These are phyloP conservation scores for Reticulitermes lucifugus DNA, from an alignment of 2,888 invertebrate species.

Conservation along the genomic window DNA sequence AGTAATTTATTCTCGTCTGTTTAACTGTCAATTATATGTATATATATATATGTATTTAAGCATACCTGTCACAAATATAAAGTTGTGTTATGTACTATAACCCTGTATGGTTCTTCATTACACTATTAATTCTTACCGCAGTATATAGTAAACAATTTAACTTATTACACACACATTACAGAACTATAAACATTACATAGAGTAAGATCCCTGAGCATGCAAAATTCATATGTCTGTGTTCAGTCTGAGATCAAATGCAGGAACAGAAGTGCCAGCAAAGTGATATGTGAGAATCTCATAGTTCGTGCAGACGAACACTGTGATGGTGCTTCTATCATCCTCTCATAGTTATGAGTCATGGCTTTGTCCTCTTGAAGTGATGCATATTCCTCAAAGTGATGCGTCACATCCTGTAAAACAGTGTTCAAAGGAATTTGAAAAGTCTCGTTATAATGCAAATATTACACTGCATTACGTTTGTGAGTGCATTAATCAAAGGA, in stretches of 20 bases:
- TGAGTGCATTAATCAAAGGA: not conserved
- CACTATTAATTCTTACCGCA: not conserved
- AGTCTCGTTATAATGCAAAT: too few species aligned
- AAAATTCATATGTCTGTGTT: not conserved
- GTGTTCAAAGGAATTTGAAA: not conserved
- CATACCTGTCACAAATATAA: too few species aligned
- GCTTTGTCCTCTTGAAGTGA: constrained; percentile 34
- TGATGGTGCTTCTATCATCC: constrained; percentile 26
- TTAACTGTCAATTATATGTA: too few species aligned
- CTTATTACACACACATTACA: not conserved
- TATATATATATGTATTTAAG: too few species aligned
- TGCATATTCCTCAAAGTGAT: constrained; percentile 42
- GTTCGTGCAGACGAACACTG: constrained; percentile 40
- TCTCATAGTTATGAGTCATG: constrained; percentile 42
- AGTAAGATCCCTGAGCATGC: not conserved
- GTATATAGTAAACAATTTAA: not conserved
- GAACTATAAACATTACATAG: not conserved
- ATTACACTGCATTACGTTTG: not conserved
- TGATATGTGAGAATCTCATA: not conserved
- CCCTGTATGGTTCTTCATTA: not conserved
- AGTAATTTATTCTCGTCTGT: too few species aligned
- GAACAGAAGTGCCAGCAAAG: not conserved
- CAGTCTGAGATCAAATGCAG: not conserved
- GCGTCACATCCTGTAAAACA: constrained; percentile 48
- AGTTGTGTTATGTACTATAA: too few species aligned